Conservation (phyloP, 2,888 invertebrate species). For the Linyphia triangularis region DNA sequence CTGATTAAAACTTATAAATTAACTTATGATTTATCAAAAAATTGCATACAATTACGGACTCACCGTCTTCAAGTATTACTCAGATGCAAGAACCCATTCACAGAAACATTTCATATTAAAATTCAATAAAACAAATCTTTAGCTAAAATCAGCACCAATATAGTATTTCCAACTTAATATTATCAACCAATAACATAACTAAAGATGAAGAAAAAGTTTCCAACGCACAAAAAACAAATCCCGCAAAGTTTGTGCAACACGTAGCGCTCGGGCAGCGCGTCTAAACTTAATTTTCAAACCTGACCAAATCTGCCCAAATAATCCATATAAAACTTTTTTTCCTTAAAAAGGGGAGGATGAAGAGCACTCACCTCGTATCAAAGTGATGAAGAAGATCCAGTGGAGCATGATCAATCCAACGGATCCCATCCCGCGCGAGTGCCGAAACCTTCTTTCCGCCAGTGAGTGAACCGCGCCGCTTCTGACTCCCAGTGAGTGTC, state of each 20-base stretch:
- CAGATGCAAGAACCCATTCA: too few species aligned
- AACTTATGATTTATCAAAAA: too few species aligned
- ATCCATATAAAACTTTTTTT: background rate
- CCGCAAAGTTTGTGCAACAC: background rate
- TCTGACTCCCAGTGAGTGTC: background rate
- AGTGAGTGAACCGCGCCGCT: slow-evolving; percentile 70
- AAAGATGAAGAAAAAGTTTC: too few species aligned
- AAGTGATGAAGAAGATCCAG: slow-evolving; percentile 63
- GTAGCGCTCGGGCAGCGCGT: background rate
- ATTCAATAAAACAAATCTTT: too few species aligned
- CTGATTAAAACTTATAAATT: too few species aligned
- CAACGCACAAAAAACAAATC: background rate
- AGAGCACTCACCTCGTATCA: slow-evolving; percentile 57
- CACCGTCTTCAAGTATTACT: too few species aligned
- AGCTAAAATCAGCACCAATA: too few species aligned
- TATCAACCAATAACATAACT: too few species aligned
- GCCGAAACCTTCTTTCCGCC: slow-evolving; percentile 14
- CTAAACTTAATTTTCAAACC: too few species aligned
- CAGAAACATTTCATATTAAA: too few species aligned
- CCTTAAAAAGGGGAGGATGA: background rate
- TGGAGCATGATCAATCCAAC: slow-evolving; percentile 70
- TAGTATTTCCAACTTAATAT: too few species aligned
- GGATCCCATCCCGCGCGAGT: slow-evolving; percentile 55
- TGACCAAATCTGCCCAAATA: background rate
- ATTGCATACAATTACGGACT: too few species aligned